Evolutionary conservation across 2,113 vertebrate species (phyloP), one percentile per base, ranked within the genome.

Genomic region (Gasterosteus nipponicus): DNA sequence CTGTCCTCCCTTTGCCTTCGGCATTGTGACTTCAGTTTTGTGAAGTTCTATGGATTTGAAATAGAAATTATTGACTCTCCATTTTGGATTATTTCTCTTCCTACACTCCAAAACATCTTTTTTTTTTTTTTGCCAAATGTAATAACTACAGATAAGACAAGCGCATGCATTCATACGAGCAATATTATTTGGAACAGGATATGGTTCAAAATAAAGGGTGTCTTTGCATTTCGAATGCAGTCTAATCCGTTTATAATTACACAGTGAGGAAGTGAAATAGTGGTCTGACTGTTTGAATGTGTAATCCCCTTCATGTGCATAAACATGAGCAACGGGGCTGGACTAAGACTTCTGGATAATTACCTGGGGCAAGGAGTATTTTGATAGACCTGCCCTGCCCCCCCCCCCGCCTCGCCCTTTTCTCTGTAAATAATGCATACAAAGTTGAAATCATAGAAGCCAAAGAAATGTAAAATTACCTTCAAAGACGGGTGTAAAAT

Each of bases 291-390:
- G 84, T 90, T 90, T 87, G 89, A 89, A 92, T 80, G 83, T 69
- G 86, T 92, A 95, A 95, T 92, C 90, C 95, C 94, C 94, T 95
- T 96, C 93, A 94, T 96, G 95, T 96, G 95, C 95, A 97, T 96
- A 96, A 96, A 96, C 95, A 97, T 96, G 96, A 96, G 96, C 95
- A 95, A 76, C 77, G 53, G 76, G 78, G 80, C 71, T 69, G 76
- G 80, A 87, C 90, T 86, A 80, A 88, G 81, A 92, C 84, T 87
- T 86, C 66, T 88, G 78, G 81, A 89, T 90, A 92, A 92, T 91
- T 91, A 92, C 89, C 88, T 91, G 89, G 86, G 85, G 89, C 85
- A 83, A 74, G 62, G 76, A 87, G 80, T 88, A 68, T 86, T 89
- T 89, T 60, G 63, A 88, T 84, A 87, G 75, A 75, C 75, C 69